Conservation (phyloP, 2,113 vertebrate species). For the Gymnobelideus leadbeateri region DNA sequence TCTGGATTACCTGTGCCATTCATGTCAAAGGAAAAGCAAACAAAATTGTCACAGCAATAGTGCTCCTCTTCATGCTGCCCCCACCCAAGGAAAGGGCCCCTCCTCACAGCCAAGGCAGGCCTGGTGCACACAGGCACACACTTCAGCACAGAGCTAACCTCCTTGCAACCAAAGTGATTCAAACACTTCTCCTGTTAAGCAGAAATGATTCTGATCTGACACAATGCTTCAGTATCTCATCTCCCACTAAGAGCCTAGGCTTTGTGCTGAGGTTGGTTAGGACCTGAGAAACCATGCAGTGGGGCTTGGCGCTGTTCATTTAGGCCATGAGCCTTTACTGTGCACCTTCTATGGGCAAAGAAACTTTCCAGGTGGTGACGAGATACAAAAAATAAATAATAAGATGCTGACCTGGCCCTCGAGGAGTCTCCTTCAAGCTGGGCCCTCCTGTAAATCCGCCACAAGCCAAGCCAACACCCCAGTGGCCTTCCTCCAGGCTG, state of each 20-base stretch:
- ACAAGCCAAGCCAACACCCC: not conserved
- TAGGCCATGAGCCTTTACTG: no score
- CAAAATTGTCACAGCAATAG: not conserved
- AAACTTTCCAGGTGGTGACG: no score
- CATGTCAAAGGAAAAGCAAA: not conserved
- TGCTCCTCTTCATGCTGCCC: not conserved
- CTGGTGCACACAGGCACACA: not conserved
- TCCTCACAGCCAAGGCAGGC: not conserved
- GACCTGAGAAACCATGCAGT: no score
- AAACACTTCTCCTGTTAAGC: not conserved
- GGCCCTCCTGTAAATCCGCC: not conserved
- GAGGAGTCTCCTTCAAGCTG: not conserved
- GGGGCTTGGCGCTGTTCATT: no score
- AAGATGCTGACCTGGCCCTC: no score
- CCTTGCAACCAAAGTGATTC: not conserved
- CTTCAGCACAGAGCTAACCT: not conserved
- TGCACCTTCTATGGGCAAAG: no score
- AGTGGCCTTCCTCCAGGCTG: not conserved
- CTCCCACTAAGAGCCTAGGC: no score
- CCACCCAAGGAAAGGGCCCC: no score
- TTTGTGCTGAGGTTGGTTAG: not conserved
- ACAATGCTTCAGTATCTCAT: not conserved
- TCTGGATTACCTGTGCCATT: slow-evolving; percentile 17
- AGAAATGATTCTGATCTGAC: not conserved
- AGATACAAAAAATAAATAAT: no score